Percentiles rank a stretch among this genome's conserved stretches.
These are phyloP conservation scores for Smithornis capensis DNA, from an alignment of 2,113 vertebrate species.

Conservation along the genomic window DNA sequence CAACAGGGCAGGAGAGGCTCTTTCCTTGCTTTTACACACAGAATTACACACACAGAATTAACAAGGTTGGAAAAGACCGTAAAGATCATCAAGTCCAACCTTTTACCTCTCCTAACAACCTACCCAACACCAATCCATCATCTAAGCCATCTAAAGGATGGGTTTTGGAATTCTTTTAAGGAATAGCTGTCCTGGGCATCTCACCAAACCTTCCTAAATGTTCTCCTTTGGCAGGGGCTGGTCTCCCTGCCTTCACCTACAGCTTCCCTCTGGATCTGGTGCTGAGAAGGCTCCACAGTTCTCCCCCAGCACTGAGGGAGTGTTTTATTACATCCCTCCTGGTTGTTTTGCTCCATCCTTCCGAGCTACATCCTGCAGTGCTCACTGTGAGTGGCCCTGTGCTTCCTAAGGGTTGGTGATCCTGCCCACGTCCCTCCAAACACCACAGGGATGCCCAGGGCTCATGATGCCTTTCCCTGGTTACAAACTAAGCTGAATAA, in stretches of 20 bases:
- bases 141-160: too few relatives aligned
- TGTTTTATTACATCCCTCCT: not conserved
- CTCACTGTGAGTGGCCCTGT: not conserved
- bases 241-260: not conserved
- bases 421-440: not conserved
- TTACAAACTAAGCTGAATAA: not conserved
- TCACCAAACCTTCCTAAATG: not conserved
- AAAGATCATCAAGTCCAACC: too few relatives aligned
- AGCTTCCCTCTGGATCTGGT: not conserved
- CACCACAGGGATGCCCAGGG: accelerated
- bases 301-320: not conserved
- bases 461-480: not conserved
- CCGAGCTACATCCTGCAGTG: not conserved
- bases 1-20: not conserved
- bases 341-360: not conserved
- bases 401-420: not conserved
- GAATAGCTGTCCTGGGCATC: not conserved
- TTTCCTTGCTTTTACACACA: not conserved
- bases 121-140: too few relatives aligned
- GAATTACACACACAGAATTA: too few relatives aligned
- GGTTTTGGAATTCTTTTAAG: too few relatives aligned
- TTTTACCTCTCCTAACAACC: too few relatives aligned
- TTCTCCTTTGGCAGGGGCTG: not conserved
- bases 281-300: not conserved
- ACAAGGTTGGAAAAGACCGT: too few relatives aligned